Percentiles rank a stretch among this genome's conserved stretches.
phyloP scores from a whole-genome alignment of 2,113 vertebrate species.

The Azemiops feae region DNA sequence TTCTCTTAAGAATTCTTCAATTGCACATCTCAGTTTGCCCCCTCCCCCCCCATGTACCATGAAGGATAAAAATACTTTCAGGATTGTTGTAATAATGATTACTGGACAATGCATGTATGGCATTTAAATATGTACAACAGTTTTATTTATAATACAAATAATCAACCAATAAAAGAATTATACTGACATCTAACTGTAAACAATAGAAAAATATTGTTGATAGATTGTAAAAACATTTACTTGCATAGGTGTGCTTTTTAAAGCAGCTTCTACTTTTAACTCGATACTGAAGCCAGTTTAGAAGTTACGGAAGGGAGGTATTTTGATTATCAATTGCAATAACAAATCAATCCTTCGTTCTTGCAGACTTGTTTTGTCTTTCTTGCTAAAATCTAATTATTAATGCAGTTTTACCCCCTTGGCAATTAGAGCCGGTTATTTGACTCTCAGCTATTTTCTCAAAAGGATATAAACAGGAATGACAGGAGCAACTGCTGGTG shows the following conservation, averaged over 20 bases:
- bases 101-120: neutral
- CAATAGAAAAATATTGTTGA: neutral
- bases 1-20: neutral
- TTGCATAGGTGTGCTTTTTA: neutral
- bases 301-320: neutral
- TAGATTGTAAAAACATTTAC: neutral
- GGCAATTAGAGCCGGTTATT: neutral
- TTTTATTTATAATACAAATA: neutral
- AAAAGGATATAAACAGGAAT: conserved; percentile 7
- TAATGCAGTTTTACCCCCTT: neutral
- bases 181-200: neutral
- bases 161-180: neutral
- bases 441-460: conserved; percentile 21
- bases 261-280: neutral
- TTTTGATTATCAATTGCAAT: neutral
- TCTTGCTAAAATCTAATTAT: neutral
- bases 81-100: neutral
- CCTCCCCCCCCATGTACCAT: neutral
- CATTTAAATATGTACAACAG: neutral
- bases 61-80: neutral
- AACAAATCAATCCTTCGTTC: neutral
- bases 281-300: neutral
- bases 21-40: neutral
- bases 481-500: conserved; percentile 12
- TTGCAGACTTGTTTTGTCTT: neutral